Base-by-base conservation (phyloP, 2,888 invertebrate species). In the Mythimna impura region DNA sequence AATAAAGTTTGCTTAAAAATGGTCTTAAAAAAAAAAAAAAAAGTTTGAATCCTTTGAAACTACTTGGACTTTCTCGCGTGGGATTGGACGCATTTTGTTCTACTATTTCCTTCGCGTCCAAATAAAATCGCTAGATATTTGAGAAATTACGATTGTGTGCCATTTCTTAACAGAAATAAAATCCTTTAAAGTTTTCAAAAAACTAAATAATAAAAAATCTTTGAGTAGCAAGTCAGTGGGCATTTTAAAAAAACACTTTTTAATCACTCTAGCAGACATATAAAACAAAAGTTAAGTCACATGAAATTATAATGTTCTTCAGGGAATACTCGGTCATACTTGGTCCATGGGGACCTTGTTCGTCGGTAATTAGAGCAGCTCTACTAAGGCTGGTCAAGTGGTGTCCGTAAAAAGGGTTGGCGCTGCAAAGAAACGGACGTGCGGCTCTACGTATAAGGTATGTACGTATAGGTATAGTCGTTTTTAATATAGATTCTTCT, bases 331-430 rank as follows among this genome's bases (percentile, higher is more conserved):
- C 17, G 47, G 47, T 47, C 47, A 47, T 73, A 71, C 71, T 72
- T 82, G 73, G 72, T 30, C 85, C 43, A 36, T 60, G 57, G 61
- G 54, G 68, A 69, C 63, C 30, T 55, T 30, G 63, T 30, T 50
- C 30, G 40, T 10, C 52, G 34, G 68, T 83, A 73, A 72, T 71
- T 73, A 69, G 54, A 60, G 40, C n/a, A 64, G 76, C n/a, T 80
- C 83, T 64, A 36, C 62, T 60, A 22, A 43, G 7, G 57, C 58
- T 85, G 85, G 83, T 71, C 71, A 25, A 30, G 3, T 25, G 62
- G 20, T 60, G 34, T 14, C 7, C 34, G 62, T 61, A 80, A 81
- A 79, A 81, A 78, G 81, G 81, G 69, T 80, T 81, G 57, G 54
- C 47, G 34, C 61, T 64, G 36, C 30, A 73, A 77, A 68, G 81